Evolutionary conservation across 2,113 vertebrate species (phyloP).

Genomic region (Colistium nudipinnis): DNA sequence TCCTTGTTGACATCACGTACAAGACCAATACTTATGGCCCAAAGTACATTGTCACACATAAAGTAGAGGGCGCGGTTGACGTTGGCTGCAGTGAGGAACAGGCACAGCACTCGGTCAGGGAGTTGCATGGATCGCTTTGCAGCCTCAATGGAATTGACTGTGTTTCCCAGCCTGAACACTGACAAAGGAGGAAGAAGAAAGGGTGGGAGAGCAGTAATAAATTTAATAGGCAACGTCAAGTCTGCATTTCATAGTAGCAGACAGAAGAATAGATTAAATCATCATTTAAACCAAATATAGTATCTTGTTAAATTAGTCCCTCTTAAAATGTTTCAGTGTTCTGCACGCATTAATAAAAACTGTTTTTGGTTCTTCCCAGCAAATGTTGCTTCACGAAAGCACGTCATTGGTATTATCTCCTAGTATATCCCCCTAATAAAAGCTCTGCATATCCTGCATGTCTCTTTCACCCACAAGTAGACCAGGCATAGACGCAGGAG

Average conservation of each 20-base stretch:
- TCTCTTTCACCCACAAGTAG: background rate
- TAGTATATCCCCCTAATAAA: background rate
- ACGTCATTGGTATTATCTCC: background rate
- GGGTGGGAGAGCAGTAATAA: constrained; percentile 40
- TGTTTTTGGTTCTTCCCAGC: no score
- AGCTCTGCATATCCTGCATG: background rate
- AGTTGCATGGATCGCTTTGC: constrained; percentile 80
- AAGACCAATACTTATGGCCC: constrained; percentile 84
- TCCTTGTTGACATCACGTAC: constrained; percentile 78
- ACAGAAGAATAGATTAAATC: constrained; percentile 10
- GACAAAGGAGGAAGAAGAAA: constrained; percentile 72
- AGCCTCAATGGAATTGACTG: constrained; percentile 86
- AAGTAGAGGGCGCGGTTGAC: constrained; percentile 89
- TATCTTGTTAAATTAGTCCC: background rate
- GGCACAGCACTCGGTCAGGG: constrained; percentile 82
- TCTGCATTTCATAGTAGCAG: background rate
- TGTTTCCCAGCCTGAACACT: constrained; percentile 94
- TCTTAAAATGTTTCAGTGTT: no score
- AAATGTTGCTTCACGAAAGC: constrained; percentile 1
- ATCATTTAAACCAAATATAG: background rate
- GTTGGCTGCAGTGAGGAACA: constrained; percentile 87
- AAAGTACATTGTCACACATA: constrained; percentile 89
- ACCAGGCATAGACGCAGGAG: background rate
- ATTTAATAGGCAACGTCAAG: constrained; percentile 22
- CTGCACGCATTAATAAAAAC: no score